These are phyloP conservation scores for Lasioglossum lativentre DNA, from an alignment of 2,888 invertebrate species.

Conservation along the genomic window DNA sequence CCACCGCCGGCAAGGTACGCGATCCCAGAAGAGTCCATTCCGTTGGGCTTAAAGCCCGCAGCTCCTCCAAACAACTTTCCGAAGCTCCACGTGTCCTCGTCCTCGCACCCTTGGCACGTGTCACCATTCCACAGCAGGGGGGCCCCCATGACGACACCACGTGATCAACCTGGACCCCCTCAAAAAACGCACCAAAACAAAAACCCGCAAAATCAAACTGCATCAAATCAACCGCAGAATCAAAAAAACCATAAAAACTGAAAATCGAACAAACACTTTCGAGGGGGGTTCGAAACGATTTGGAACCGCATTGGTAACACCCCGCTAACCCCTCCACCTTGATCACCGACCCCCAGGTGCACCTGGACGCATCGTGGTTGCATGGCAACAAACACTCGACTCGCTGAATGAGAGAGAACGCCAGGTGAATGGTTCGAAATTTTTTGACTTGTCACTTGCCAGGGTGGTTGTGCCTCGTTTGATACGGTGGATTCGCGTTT, in stretches of 20 bases:
- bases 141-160: not conserved
- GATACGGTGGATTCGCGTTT: not conserved
- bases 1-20: not conserved
- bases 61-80: not conserved
- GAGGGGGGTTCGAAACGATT: not conserved
- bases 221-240: not conserved
- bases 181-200: not conserved
- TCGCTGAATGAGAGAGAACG: not conserved
- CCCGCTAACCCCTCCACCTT: not conserved
- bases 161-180: not conserved
- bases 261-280: not conserved
- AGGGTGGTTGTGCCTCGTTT: conserved; percentile 1
- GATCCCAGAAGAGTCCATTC: conserved; percentile 51
- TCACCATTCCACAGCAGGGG: not conserved
- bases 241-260: not conserved
- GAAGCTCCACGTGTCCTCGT: conserved; percentile 27
- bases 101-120: conserved; percentile 6
- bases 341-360: not conserved
- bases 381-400: conserved; percentile 41
- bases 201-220: not conserved
- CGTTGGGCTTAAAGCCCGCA: not conserved
- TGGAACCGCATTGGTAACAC: not conserved
- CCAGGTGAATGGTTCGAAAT: not conserved
- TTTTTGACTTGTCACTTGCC: not conserved
- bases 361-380: conserved; percentile 9